These are phyloP conservation scores for Troides helena DNA, from an alignment of 2,888 invertebrate genomes.

Conservation along the genomic window DNA sequence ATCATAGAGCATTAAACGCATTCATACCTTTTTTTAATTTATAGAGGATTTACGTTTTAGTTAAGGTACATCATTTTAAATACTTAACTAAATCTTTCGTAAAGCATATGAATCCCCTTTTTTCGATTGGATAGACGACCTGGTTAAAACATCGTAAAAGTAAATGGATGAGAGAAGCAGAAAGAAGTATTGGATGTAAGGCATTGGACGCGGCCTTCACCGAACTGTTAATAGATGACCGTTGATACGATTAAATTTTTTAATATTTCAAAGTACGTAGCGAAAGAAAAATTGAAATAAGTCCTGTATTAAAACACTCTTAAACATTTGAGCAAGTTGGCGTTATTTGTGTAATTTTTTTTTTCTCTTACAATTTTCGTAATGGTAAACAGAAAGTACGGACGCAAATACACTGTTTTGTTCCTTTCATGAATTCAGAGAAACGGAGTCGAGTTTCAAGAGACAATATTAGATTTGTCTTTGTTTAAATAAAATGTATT, in stretches of 20 bases:
- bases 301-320: background rate
- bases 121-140: too few relatives aligned
- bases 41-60: too few relatives aligned
- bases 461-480: background rate
- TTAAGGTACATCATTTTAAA: too few relatives aligned
- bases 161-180: too few relatives aligned
- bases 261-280: background rate
- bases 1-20: too few relatives aligned
- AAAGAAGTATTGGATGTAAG: too few relatives aligned
- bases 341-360: background rate
- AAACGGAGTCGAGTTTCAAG: background rate
- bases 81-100: too few relatives aligned
- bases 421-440: background rate
- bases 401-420: slow-evolving; percentile 1
- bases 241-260: background rate
- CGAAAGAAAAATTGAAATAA: background rate
- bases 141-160: too few relatives aligned
- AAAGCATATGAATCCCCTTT: too few relatives aligned
- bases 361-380: background rate
- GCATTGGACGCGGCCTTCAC: too few relatives aligned
- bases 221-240: too few relatives aligned
- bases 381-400: slow-evolving; percentile 1
- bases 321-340: background rate
- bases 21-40: too few relatives aligned
- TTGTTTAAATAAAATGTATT: background rate